Evolutionary conservation across 1,140 invertebrate species (phyloP), one percentile per base, ranked within the genome.

Genomic region (Cotesia typhae): DNA sequence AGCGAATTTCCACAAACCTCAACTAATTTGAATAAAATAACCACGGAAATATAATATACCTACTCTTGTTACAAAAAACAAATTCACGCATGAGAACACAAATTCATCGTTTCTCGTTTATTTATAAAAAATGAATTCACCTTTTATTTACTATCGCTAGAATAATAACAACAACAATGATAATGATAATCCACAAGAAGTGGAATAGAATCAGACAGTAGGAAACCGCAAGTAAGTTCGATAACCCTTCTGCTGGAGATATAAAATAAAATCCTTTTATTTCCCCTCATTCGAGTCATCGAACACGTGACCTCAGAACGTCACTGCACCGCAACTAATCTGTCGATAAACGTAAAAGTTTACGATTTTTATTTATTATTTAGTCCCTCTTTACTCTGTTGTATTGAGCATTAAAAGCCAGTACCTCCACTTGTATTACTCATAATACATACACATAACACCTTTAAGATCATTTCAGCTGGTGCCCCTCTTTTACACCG

Each of bases 191-290:
- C 28, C 28, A 36, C 67, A 55, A 60, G 68, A 70, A 70, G 38
- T 51, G 47, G 12, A 51, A 36, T 47, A 70, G 68, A 70, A 70
- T 37, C 68, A 47, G 57, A 70, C 20, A 60, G 14, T 70, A 51
- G 36, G 28, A 64, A 70, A 70, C 68, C 68, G 68, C 68, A 70
- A 51, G 68, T 70, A 59, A 70, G 68, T 70, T 70, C 68, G 68
- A 70, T 70, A 70, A 70, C 68, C 68, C 47, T 59, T 28, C 28
- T 28, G 28, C 1, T 28, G 2, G 41, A 6, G 68, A 66, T 38
- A 36, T 10, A 37, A 63, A 52, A 59, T 59, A 59, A 70, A 70
- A 70, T 60, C 60, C 68, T 70, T 64, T 63, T 38, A 51, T 36
- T 28, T 35, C 47, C 20, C 47, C 28, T 51, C 38, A 60, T 47